A percentile compares a stretch with the other conserved stretches of the same genome.
phyloP scores from a whole-genome alignment of 1,140 invertebrate species.

The Pseudoatta argentina region DNA sequence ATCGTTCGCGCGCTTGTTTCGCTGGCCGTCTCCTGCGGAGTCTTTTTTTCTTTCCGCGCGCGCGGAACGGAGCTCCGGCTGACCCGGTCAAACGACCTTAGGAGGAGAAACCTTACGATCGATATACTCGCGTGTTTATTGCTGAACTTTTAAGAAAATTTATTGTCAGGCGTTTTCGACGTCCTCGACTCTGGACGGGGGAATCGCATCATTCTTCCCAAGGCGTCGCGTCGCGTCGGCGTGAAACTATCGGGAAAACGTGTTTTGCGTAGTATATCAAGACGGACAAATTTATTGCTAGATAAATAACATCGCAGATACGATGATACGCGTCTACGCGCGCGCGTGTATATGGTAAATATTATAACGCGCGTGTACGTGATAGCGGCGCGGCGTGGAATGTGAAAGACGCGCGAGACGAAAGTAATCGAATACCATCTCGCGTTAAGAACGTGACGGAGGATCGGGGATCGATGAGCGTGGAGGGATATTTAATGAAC shows the following conservation, averaged over 20 bases:
- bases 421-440: conserved; percentile 76
- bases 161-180: conserved; percentile 60
- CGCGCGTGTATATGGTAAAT: conserved; percentile 16
- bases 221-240: conserved; percentile 52
- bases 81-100: conserved; percentile 51
- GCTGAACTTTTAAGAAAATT: conserved; percentile 63
- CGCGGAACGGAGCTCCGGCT: conserved; percentile 20
- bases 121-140: conserved; percentile 64
- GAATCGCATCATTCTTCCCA: conserved; percentile 48
- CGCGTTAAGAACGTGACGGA: conserved; percentile 57
- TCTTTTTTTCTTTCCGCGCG: not conserved
- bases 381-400: conserved; percentile 38
- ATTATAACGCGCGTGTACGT: conserved; percentile 38
- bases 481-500: conserved; percentile 71
- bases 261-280: conserved; percentile 70
- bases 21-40: not conserved
- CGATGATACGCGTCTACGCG: conserved; percentile 37
- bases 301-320: conserved; percentile 69
- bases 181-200: not conserved
- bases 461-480: conserved; percentile 67
- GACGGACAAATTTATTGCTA: conserved; percentile 70
- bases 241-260: conserved; percentile 67
- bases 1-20: conserved; percentile 19
- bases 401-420: conserved; percentile 68
- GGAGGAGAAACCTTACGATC: conserved; percentile 58